Base-by-base conservation (phyloP, 2,797 vertebrate genomes). In the Rhynchotus rufescens region DNA sequence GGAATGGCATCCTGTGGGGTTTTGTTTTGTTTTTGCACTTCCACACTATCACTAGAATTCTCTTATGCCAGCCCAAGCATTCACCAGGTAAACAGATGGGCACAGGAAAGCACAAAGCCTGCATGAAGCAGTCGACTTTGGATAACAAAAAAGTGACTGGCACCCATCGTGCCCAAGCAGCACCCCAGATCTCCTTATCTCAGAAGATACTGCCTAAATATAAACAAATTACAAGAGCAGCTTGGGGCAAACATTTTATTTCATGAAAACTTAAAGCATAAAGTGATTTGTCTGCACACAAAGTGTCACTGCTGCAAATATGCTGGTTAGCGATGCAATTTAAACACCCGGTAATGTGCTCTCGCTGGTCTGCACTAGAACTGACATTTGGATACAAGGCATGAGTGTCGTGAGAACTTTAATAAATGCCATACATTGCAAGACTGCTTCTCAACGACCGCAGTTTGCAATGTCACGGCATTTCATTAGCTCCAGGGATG, bases 161-260 rank as follows among this genome's bases (percentile, higher is more conserved):
- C 75, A 91, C 14, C 42, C 26, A 54, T 28, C 15, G 40, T 23
- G n/a, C 17, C 51, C 82, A 88, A 83, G 84, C 42, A 83, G 38
- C 62, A 66, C 49, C 83, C 49, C 83, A 90, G 45, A 42, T 89
- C 51, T 73, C 72, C 26, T 0, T 30, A 71, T 40, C 62, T 80
- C 87, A 90, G 92, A 92, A 68, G 49, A 82, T 36, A 86, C 59
- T 45, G 23, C 61, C 95, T 90, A 82, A 84, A 82, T 52, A 56
- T 19, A 66, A 78, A 62, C 20, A 86, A 56, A 54, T 38, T 56
- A 34, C 51, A 85, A 84, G 67, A 81, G 25, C 20, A 67, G 80
- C 52, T 89, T 65, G n/a, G 91, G 69, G 81, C n/a, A 66, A 88
- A 80, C 21, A 1, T 71, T 79, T 56, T 45, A 60, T 74, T 90